Conservation (phyloP, 2,888 invertebrate species). For the Encarsia formosa region DNA sequence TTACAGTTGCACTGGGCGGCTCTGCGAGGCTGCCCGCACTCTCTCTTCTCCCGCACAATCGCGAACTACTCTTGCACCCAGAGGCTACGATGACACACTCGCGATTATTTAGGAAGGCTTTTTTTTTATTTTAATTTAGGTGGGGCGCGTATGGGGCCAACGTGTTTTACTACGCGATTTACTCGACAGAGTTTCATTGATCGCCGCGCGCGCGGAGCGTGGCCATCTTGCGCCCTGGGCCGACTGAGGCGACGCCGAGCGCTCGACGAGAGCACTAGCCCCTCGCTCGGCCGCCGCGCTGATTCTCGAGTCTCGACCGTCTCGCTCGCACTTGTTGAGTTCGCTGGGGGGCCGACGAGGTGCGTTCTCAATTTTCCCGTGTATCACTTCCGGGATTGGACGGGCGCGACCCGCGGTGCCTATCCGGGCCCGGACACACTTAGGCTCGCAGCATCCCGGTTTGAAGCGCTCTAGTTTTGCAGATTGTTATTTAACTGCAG, state of each 20-base stretch:
- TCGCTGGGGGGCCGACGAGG: no score
- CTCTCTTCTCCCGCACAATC: background rate
- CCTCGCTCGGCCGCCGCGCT: background rate
- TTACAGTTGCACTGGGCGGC: background rate
- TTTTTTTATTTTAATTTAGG: background rate
- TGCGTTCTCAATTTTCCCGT: background rate
- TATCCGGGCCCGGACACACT: no score
- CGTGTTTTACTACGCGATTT: constrained; percentile 48
- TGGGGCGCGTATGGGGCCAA: background rate
- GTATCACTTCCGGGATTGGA: no score
- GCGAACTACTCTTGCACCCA: background rate
- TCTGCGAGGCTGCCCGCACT: background rate
- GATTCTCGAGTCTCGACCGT: background rate
- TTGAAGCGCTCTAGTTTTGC: no score
- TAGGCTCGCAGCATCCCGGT: no score
- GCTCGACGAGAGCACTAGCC: constrained; percentile 32
- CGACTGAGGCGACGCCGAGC: constrained; percentile 56
- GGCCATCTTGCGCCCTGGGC: constrained; percentile 61
- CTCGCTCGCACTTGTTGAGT: background rate
- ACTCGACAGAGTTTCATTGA: constrained; percentile 65
- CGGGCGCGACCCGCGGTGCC: no score
- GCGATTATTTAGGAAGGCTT: background rate
- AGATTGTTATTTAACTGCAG: no score
- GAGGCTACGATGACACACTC: background rate
- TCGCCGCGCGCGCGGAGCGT: constrained; percentile 56